A percentile compares a stretch with the other conserved stretches of the same genome.
phyloP scores from a whole-genome alignment of 2,888 invertebrate species.

The Tenodera sinensis region DNA sequence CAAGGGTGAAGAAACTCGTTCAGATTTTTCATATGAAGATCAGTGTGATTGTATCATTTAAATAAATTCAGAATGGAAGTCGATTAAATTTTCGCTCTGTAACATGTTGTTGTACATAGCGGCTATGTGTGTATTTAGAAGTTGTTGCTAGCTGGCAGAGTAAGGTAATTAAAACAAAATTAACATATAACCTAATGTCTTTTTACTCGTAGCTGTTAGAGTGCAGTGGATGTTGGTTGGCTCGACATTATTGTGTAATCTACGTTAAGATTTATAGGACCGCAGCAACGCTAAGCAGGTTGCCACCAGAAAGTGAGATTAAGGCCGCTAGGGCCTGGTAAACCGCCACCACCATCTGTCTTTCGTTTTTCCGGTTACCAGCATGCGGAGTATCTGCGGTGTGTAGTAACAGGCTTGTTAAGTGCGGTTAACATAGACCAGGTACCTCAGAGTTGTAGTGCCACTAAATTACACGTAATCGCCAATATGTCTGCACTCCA shows the following conservation, averaged over 20 bases:
- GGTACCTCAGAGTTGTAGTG: background rate
- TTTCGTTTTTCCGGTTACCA: background rate
- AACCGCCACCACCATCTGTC: background rate
- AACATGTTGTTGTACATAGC: background rate
- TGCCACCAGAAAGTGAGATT: background rate
- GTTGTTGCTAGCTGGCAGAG: background rate
- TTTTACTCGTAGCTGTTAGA: background rate
- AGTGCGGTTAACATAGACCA: background rate
- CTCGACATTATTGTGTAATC: background rate
- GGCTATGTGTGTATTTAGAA: background rate
- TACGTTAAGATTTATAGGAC: background rate
- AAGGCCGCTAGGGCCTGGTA: background rate
- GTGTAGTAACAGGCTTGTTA: background rate
- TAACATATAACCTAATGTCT: background rate
- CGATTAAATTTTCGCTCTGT: no score
- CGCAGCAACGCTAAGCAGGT: background rate
- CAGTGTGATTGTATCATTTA: no score
- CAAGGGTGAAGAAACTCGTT: no score
- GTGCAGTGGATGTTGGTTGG: background rate
- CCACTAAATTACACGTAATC: background rate
- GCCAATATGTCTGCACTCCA: background rate
- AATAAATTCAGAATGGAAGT: no score
- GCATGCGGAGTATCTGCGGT: background rate
- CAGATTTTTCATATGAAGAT: no score
- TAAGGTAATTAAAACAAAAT: background rate